Evolutionary conservation across 2,888 invertebrate species (phyloP), one percentile per base, ranked within the genome.

Genomic region (Xestobium rufovillosum): DNA sequence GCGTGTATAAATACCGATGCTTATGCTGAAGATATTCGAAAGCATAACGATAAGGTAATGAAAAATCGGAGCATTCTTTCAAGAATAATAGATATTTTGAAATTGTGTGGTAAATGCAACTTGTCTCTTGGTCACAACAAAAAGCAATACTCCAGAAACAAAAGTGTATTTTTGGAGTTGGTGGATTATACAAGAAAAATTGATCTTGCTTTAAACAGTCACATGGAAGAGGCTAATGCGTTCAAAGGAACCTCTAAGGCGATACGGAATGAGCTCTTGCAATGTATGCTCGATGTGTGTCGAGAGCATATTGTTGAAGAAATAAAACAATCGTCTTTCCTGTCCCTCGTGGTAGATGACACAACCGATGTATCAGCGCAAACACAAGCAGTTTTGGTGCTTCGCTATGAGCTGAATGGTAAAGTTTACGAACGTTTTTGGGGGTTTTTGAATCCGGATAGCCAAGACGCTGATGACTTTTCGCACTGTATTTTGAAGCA

Each of bases 371-470:
- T 44, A 23, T 39, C 50, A 13, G 31, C 23, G 11, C 19, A 30
- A 13, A 26, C 35, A 26, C 47, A 49, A 28, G 16, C 44, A 34
- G 42, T 50, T 9, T 27, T 51, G 26, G 38, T 50, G 26, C 26
- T 47, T 6, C 34, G 52, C 9, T 53, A 53, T 36, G 39, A 36
- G 36, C 3, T 34, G 4, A 31, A 48, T 15, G 46, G 43, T 2
- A 25, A 43, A 33, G 31, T 38, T 23, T 36, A 39, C 11, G 50
- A 53, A 35, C 35, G 53, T 28, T 52, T 51, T 34, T 45, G 44
- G 45, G 39, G 41, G 16, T 43, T 41, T 37, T 40, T 45, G 11
- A 42, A 36, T 27, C 44, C 23, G n/a, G 23, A 19, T 8, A 23
- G n/a, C 13, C 33, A 41, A 26, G 36, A 31, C 23, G 44, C 48